phyloP scores from a whole-genome alignment of 2,113 vertebrate species.

The Orientallactaga bullata region DNA sequence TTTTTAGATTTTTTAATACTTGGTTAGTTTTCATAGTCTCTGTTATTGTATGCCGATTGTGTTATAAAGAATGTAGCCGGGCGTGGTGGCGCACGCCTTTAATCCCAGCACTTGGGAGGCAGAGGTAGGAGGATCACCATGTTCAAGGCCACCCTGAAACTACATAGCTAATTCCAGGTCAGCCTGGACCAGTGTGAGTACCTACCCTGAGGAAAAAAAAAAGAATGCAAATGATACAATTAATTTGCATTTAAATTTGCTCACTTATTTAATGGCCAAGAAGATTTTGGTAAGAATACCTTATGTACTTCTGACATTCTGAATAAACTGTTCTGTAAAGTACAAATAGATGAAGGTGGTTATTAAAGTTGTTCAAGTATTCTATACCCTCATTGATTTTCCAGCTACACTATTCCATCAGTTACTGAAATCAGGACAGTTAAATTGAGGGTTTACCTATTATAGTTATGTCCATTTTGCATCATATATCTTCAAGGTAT shows the following conservation, averaged over 20 bases:
- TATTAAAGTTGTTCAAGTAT: background rate
- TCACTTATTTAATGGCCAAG: background rate
- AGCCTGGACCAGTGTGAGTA: too few relatives aligned
- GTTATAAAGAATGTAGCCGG: slow-evolving; percentile 18
- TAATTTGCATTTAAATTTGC: slow-evolving; percentile 27
- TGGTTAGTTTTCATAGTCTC: background rate
- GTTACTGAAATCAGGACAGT: background rate
- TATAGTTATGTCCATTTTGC: background rate
- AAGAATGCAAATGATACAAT: background rate
- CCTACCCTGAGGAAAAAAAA: too few relatives aligned
- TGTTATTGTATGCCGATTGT: slow-evolving; percentile 23
- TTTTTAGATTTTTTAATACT: background rate
- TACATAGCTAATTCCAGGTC: too few relatives aligned
- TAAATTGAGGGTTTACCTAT: background rate
- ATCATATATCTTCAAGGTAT: slow-evolving; percentile 2
- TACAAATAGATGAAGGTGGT: background rate
- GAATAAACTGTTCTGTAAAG: background rate
- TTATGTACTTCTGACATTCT: background rate
- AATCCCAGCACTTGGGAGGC: too few relatives aligned
- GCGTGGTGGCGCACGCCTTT: too few relatives aligned
- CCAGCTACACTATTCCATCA: background rate
- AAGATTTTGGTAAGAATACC: background rate
- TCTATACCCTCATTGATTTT: slow-evolving; percentile 1
- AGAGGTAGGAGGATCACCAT: too few relatives aligned
- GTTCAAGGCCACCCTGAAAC: too few relatives aligned